Evolutionary conservation across 2,888 invertebrate genomes (phyloP), one percentile per base, ranked within the genome.

Genomic region (Tetragnatha montana): DNA sequence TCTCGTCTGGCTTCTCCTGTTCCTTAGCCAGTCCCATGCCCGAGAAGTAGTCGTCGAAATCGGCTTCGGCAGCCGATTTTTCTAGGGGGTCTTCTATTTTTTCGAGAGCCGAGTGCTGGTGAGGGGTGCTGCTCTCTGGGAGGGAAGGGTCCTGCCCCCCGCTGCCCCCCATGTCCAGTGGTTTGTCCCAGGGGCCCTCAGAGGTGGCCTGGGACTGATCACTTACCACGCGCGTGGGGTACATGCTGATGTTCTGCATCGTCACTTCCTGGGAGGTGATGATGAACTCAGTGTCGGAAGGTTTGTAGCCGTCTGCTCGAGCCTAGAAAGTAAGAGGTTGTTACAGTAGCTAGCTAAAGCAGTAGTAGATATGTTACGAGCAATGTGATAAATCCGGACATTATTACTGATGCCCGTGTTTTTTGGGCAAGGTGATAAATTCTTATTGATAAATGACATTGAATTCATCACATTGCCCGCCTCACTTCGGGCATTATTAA

Each of bases 201-300:
- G 91, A 83, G 10, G 91, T 88, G 4, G 47, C 88, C 22, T 85
- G 84, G 19, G 91, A 88, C 47, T 88, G 88, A 81, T 91, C 88
- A 91, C 91, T 91, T 91, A 91, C 91, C 91, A 89, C 89, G 60
- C 89, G 79, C 7, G 87, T 87, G 0, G 91, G 87, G 51, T 91
- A 84, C 91, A 91, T 91, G 49, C 87, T 91, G 81, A 91, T 50
- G 73, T 91, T 91, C 83, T 87, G 91, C 7, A 81, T 47, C 6
- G 87, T 89, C 17, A 91, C 89, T 50, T 87, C 89, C 47, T 89
- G 88, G 3, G 85, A 88, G 14, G 89, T 87, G 12, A 92, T 89
- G 17, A 84, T 78, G 70, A 92, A 92, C 50, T 85, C 83, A 71
- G 88, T 71, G 51, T 91, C 91, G 4, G 87, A 22, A 7, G 88